Evolutionary conservation across 2,113 vertebrate species (phyloP).

Genomic region (Neodon shergylaensis): DNA sequence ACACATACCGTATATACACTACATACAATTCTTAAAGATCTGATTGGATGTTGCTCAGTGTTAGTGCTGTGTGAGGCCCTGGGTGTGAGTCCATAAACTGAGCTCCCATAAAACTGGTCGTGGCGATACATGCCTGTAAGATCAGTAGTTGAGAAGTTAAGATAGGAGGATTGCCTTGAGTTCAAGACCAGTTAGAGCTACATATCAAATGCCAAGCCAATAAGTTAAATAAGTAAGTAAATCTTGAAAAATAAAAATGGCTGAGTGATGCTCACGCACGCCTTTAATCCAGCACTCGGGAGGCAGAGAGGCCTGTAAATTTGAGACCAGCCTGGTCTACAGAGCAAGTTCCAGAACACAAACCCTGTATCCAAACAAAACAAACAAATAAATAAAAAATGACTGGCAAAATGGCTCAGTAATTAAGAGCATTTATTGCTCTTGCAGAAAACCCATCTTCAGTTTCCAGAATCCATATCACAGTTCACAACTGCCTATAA

Average conservation of each 20-base stretch:
- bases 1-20: no score
- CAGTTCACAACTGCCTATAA: neutral
- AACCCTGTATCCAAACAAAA: no score
- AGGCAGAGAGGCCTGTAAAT: neutral
- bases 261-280: accelerated
- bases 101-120: neutral
- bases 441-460: neutral
- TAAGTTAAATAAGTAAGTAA: neutral
- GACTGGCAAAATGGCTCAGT: neutral
- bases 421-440: neutral
- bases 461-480: neutral
- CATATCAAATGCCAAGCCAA: neutral
- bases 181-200: neutral
- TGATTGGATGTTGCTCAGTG: neutral
- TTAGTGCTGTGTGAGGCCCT: neutral
- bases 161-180: neutral
- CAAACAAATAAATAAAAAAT: neutral
- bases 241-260: neutral
- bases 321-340: neutral
- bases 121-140: no score
- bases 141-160: neutral
- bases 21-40: neutral
- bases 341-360: neutral
- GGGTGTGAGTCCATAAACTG: no score
- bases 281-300: neutral